These are phyloP conservation scores for Pterocles gutturalis DNA, from an alignment of 2,113 vertebrate genomes.

Conservation along the genomic window DNA sequence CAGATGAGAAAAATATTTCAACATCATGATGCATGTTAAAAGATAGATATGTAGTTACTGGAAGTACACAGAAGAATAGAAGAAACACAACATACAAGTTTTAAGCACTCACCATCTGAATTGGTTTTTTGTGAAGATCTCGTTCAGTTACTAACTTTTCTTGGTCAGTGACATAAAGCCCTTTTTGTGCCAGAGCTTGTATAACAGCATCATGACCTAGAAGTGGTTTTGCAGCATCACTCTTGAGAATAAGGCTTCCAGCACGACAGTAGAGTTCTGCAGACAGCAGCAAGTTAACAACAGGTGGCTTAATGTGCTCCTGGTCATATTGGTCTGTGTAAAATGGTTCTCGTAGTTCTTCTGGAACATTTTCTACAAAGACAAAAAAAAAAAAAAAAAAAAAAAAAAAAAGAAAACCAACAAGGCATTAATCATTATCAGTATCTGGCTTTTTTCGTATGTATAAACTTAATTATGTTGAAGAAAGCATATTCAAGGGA, in stretches of 20 bases:
- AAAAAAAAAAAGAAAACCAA: background rate
- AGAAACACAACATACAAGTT: background rate
- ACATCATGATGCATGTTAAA: background rate
- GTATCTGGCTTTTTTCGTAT: background rate
- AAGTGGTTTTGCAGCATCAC: constrained; percentile 88
- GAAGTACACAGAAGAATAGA: background rate
- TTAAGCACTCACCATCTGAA: constrained; percentile 91
- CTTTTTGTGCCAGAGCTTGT: constrained; percentile 94
- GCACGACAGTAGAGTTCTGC: constrained; percentile 95
- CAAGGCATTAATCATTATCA: background rate
- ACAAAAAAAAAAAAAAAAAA: background rate
- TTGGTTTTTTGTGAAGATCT: constrained; percentile 93
- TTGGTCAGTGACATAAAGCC: constrained; percentile 95
- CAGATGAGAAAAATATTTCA: background rate
- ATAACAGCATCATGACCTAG: constrained; percentile 94
- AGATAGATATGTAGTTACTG: background rate
- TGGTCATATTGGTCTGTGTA: constrained; percentile 98
- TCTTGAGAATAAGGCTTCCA: constrained; percentile 92
- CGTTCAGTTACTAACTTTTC: constrained; percentile 93
- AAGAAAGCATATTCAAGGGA: background rate
- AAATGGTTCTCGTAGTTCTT: constrained; percentile 91
- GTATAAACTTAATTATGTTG: background rate
- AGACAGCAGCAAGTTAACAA: constrained; percentile 91
- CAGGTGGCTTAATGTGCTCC: constrained; percentile 95
- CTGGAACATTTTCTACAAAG: constrained; percentile 88